Evolutionary conservation across 2,113 vertebrate species (phyloP), one percentile per base, ranked within the genome.

Genomic region (Phylloscopus trochiloides): DNA sequence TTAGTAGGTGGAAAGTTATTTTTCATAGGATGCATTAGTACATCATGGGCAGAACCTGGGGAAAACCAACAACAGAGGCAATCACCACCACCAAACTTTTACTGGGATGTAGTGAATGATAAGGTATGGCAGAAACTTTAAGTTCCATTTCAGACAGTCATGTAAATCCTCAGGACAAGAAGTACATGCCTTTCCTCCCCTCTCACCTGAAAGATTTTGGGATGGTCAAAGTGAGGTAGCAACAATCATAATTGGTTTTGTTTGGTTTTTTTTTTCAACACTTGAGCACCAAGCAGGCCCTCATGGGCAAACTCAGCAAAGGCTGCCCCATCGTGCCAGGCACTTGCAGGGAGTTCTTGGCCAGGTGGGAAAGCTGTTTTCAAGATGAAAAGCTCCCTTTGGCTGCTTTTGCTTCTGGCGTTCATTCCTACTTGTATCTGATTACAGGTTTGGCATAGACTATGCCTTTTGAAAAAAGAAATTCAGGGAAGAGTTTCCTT

Each of bases 361-460:
- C 52, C 79, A 92, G 92, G 73, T 90, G 50, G 70, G 54, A 94
- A 95, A 93, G 45, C 5, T 3, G 50, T 62, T 96, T 92, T 67
- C 34, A 66, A 76, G 76, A 97, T 67, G 3, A 86, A 97, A 96
- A 91, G 58, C 47, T 94, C 70, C 58, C 12, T 87, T 51, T 92
- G 73, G 82, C 78, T 80, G 73, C 45, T 32, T 85, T 67, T 87
- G 51, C 84, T 94, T 90, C 61, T 93, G 78, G 79, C 47, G 3
- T 80, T 76, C 9, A 1, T 78, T 96, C 58, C 32, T 92, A 75
- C 89, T 96, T 58, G n/a, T 66, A 92, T 93, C 84, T 85, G 70
- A 82, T 90, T 95, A 92, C 21, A 14, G 45, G 61, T 76, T 22
- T 90, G 86, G 91, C 43, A 1, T 6, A 61, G 45, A 76, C 59